Evolutionary conservation across 2,113 vertebrate species (phyloP).

Genomic region (Patagioenas fasciata): DNA sequence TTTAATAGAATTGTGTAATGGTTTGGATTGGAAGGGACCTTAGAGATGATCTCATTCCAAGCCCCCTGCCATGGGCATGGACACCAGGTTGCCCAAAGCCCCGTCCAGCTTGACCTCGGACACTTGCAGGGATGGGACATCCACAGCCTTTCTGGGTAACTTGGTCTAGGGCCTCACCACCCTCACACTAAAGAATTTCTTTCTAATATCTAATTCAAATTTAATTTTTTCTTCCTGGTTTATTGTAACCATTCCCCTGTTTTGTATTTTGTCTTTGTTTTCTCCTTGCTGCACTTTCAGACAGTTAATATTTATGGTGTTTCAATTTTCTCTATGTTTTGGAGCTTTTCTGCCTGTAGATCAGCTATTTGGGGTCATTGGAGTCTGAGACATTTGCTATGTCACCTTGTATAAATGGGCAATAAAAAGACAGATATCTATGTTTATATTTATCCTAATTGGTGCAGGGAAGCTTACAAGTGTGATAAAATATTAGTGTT

Average conservation of each 20-base stretch:
- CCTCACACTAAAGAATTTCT: not conserved
- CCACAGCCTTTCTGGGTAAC: no score
- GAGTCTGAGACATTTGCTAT: not conserved
- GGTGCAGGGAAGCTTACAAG: not conserved
- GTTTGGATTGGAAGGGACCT: not conserved
- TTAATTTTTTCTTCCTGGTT: not conserved
- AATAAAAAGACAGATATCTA: not conserved
- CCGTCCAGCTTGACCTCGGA: not conserved
- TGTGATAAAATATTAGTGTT: not conserved
- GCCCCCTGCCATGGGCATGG: no score
- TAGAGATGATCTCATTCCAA: no score
- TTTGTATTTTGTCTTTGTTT: not conserved
- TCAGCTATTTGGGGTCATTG: not conserved
- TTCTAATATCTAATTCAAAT: not conserved
- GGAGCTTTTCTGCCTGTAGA: not conserved
- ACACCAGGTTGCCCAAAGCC: not conserved
- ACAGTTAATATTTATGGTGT: not conserved
- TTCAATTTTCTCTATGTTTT: not conserved
- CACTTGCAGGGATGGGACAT: not conserved
- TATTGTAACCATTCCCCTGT: not conserved
- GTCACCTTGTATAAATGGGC: not conserved
- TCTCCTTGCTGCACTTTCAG: not conserved
- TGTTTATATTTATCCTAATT: not conserved
- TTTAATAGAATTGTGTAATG: not conserved
- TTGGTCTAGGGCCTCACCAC: fast-evolving